These are phyloP conservation scores for Metallyticus violacea DNA, from an alignment of 2,888 invertebrate genomes.

Conservation along the genomic window DNA sequence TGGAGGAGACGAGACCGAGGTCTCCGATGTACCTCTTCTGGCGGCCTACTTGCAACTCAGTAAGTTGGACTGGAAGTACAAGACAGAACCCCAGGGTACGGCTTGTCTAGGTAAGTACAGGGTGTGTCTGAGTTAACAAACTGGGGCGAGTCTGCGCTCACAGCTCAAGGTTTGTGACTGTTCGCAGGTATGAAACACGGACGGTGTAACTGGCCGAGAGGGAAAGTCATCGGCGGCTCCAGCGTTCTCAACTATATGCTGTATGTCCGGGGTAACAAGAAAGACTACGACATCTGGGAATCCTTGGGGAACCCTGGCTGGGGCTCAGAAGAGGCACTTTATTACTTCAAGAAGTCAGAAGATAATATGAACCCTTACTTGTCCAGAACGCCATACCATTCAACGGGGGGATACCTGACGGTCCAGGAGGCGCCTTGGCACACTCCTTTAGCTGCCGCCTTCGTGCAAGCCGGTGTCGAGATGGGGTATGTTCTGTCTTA, in stretches of 20 bases:
- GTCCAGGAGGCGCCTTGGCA: conserved; percentile 84
- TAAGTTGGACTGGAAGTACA: conserved; percentile 89
- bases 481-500: conserved; percentile 70
- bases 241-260: conserved; percentile 91
- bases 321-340: conserved; percentile 74
- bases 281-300: conserved; percentile 91
- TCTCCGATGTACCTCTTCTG: conserved; percentile 83
- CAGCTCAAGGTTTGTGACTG: too few species aligned
- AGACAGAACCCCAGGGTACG: conserved; percentile 82
- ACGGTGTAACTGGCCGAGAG: conserved; percentile 88
- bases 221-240: conserved; percentile 87
- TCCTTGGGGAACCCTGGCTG: conserved; percentile 82
- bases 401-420: conserved; percentile 60
- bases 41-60: conserved; percentile 85
- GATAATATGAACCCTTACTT: conserved; percentile 86
- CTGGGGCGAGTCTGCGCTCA: too few species aligned
- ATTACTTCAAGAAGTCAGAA: conserved; percentile 88
- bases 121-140: too few species aligned
- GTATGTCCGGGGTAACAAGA: conserved; percentile 82
- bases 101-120: conserved; percentile 73
- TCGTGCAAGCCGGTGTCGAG: conserved; percentile 78
- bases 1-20: conserved; percentile 87
- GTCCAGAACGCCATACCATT: conserved; percentile 73
- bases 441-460: conserved; percentile 77
- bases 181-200: conserved; percentile 75